Percentiles rank a stretch among this genome's conserved stretches.
These are phyloP conservation scores for Lutraria lutraria DNA, from an alignment of 2,888 invertebrate genomes.

Conservation along the genomic window DNA sequence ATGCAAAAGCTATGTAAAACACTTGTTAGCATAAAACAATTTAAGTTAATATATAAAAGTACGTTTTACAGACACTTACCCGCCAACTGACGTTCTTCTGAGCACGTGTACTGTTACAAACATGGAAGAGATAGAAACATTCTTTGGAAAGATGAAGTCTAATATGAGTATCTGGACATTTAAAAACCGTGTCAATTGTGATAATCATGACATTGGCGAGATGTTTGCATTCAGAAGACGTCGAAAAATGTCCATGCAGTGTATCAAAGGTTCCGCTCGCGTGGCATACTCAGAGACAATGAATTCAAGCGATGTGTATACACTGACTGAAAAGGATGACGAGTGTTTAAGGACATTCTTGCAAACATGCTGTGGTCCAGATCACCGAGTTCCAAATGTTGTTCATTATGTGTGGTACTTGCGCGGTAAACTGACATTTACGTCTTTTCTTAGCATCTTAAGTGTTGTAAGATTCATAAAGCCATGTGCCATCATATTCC, in stretches of 20 bases:
- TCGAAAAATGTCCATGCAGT: background rate
- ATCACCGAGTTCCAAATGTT: background rate
- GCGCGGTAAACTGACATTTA: conserved; percentile 12
- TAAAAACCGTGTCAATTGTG: background rate
- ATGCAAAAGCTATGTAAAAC: no score
- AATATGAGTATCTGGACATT: background rate
- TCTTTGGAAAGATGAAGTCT: background rate
- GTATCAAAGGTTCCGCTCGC: background rate
- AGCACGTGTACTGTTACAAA: background rate
- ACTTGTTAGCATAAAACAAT: no score
- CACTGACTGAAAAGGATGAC: background rate
- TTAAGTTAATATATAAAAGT: no score
- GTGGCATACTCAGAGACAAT: background rate
- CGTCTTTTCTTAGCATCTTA: background rate
- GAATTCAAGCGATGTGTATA: background rate
- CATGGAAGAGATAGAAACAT: background rate
- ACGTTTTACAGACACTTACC: no score
- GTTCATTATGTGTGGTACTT: conserved; percentile 32
- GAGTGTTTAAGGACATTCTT: background rate
- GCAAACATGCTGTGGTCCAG: background rate
- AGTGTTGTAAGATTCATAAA: conserved; percentile 20
- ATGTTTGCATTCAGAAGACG: no score
- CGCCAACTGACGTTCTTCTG: no score
- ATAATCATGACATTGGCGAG: background rate
- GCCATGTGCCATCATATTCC: conserved; percentile 25